These are phyloP conservation scores for Epinephelus malabaricus DNA, from an alignment of 2,797 vertebrate genomes.

Conservation along the genomic window DNA sequence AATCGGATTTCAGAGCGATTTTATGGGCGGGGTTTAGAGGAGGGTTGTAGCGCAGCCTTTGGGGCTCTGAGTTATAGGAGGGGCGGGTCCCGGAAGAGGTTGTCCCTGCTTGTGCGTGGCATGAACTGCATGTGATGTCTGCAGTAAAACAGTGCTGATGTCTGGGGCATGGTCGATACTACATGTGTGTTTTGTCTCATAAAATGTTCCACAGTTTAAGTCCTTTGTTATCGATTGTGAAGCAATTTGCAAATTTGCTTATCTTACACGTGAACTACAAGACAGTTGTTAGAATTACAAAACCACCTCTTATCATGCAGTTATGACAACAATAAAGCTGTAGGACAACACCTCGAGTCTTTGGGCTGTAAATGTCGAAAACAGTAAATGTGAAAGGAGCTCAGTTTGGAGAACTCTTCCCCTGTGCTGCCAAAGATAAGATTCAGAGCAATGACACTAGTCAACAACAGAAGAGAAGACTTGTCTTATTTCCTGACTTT, in stretches of 20 bases:
- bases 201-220: not conserved
- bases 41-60: no score
- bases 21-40: conserved; percentile 34
- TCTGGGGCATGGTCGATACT: rapidly evolving
- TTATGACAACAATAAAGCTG: not conserved
- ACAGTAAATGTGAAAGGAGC: not conserved
- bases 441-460: not conserved
- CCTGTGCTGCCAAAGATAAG: not conserved
- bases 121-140: not conserved
- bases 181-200: not conserved
- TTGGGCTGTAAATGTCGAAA: not conserved
- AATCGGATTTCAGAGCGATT: conserved; percentile 60
- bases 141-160: not conserved
- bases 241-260: not conserved
- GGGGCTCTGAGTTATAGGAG: not conserved
- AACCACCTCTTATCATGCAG: not conserved
- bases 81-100: conserved; percentile 29
- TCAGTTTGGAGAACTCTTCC: not conserved
- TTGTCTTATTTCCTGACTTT: no score
- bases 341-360: not conserved
- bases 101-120: not conserved
- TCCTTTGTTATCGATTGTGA: not conserved
- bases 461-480: no score
- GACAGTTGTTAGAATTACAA: not conserved
- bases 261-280: no score